These are phyloP conservation scores for Coluber constrictor DNA, from an alignment of 2,797 vertebrate genomes.

Conservation along the genomic window DNA sequence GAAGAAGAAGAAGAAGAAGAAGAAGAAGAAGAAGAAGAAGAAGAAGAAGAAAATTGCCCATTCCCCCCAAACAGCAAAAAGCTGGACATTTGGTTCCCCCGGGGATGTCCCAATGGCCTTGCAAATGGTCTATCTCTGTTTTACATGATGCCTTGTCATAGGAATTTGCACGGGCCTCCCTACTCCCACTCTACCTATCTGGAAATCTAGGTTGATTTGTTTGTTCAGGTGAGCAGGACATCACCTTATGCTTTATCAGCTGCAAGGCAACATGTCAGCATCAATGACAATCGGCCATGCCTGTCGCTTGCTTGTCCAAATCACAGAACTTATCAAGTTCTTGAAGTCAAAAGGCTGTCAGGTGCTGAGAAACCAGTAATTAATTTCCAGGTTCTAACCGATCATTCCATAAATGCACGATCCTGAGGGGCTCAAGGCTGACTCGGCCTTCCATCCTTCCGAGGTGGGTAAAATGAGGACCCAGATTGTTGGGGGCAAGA, in stretches of 20 bases:
- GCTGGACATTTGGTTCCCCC: neutral
- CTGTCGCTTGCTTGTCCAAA: neutral
- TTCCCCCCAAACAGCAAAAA: neutral
- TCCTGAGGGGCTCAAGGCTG: too few species aligned
- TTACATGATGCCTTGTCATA: neutral
- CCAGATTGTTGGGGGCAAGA: too few species aligned
- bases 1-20: rapidly evolving
- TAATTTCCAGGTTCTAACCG: slow-evolving; percentile 35
- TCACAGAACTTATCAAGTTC: neutral
- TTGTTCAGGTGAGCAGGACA: neutral
- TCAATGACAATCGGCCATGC: neutral
- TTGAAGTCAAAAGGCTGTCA: neutral
- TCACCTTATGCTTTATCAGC: neutral
- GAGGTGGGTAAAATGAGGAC: too few species aligned
- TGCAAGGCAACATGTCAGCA: neutral
- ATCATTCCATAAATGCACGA: slow-evolving; percentile 9
- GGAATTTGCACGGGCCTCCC: neutral
- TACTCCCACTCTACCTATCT: neutral
- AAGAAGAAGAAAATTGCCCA: neutral
- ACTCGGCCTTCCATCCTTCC: too few species aligned
- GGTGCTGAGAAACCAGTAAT: slow-evolving; percentile 29
- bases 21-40: rapidly evolving
- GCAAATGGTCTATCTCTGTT: neutral
- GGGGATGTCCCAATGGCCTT: neutral
- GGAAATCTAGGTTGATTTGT: neutral